Percentiles rank a stretch among this genome's conserved stretches.
These are phyloP conservation scores for Plectropomus leopardus DNA, from an alignment of 2,113 vertebrate species.

Conservation along the genomic window DNA sequence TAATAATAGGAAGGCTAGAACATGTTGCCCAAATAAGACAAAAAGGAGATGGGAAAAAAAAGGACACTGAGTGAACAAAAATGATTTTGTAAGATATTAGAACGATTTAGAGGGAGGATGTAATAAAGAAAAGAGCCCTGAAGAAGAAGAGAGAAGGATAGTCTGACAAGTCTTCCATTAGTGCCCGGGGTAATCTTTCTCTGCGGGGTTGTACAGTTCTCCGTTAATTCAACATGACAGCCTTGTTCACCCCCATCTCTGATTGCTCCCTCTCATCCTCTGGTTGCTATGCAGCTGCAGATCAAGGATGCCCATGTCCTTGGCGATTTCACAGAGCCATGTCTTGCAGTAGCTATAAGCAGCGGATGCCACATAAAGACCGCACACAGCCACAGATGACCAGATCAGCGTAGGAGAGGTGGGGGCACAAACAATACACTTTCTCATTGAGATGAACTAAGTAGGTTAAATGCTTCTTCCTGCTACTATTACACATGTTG, in stretches of 20 bases:
- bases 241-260: slow-evolving; percentile 52
- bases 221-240: slow-evolving; percentile 78
- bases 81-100: slow-evolving; percentile 35
- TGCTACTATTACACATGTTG: not conserved
- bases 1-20: not conserved
- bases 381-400: slow-evolving; percentile 32
- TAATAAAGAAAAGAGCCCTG: slow-evolving; percentile 35
- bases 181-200: slow-evolving; percentile 61
- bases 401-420: not conserved
- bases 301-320: slow-evolving; percentile 68
- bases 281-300: slow-evolving; percentile 73
- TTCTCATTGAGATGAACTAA: slow-evolving; percentile 6
- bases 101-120: slow-evolving; percentile 27
- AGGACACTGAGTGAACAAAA: slow-evolving; percentile 50
- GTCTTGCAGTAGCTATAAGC: slow-evolving; percentile 50
- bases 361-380: slow-evolving; percentile 38
- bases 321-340: slow-evolving; percentile 59
- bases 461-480: not conserved
- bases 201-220: slow-evolving; percentile 55
- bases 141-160: slow-evolving; percentile 38
- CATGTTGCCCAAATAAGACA: not conserved
- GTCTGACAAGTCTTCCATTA: slow-evolving; percentile 71
- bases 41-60: not conserved
- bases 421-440: not conserved
- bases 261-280: slow-evolving; percentile 64